phyloP scores from a whole-genome alignment of 2,888 invertebrate species.

The Nomada goodeniana region DNA sequence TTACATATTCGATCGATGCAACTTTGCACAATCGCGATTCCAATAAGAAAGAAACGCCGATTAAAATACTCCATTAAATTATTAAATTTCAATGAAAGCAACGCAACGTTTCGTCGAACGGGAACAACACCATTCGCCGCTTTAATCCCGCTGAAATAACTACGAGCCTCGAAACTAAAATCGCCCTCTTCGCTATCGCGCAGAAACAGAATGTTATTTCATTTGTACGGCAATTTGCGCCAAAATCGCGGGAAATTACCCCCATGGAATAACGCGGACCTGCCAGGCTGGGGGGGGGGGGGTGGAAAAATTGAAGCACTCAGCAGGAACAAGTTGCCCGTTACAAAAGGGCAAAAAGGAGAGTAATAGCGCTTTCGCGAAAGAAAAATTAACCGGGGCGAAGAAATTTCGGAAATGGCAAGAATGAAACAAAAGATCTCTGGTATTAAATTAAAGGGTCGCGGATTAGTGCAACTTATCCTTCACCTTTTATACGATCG shows the following conservation, averaged over 20 bases:
- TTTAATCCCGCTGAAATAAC: slow-evolving; percentile 28
- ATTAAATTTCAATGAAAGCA: slow-evolving; percentile 18
- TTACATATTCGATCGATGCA: not conserved
- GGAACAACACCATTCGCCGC: not conserved
- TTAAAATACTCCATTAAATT: slow-evolving; percentile 23
- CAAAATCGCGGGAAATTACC: slow-evolving; percentile 14
- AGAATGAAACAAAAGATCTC: not conserved
- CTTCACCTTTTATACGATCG: not conserved
- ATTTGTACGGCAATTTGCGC: slow-evolving; percentile 16
- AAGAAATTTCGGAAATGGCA: not conserved
- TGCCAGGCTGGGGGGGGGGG: not conserved
- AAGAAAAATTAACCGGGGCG: not conserved
- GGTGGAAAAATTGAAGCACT: slow-evolving; percentile 7
- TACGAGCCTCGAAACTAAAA: slow-evolving; percentile 15
- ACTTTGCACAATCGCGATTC: not conserved
- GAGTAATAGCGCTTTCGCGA: not conserved
- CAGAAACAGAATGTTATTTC: not conserved
- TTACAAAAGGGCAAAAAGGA: not conserved
- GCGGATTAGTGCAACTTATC: not conserved
- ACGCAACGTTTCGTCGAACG: slow-evolving; percentile 19
- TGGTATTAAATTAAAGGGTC: not conserved
- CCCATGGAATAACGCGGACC: not conserved
- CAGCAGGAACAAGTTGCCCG: not conserved
- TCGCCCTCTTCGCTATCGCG: slow-evolving; percentile 5
- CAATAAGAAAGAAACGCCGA: slow-evolving; percentile 13